A percentile compares a stretch with the other conserved stretches of the same genome.
Evolutionary conservation across 2,113 vertebrate species (phyloP).

Genomic region (Pterocles gutturalis): DNA sequence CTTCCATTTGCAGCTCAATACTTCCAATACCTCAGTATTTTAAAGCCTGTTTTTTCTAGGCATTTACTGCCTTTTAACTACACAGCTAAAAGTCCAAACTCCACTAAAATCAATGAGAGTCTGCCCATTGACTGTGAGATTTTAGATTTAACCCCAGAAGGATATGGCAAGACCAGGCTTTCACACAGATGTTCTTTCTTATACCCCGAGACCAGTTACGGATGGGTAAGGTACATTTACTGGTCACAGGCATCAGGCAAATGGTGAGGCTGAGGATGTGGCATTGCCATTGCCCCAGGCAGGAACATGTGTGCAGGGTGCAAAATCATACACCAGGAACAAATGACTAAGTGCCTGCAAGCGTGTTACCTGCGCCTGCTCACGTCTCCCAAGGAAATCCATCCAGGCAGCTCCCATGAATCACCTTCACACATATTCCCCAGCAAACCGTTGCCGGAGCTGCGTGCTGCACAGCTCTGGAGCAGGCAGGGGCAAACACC

Average conservation of each 20-base stretch:
- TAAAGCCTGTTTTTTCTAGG: neutral
- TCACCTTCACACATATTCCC: accelerated
- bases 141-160: neutral
- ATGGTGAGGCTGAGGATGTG: neutral
- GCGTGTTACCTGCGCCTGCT: neutral
- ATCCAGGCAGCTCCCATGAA: accelerated
- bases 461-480: neutral
- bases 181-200: no score
- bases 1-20: neutral
- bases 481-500: neutral
- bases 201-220: accelerated
- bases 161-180: neutral
- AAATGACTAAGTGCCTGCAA: neutral
- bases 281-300: neutral
- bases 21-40: neutral
- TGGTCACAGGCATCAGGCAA: neutral
- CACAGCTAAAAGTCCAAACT: neutral
- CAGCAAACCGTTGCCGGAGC: neutral
- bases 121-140: neutral
- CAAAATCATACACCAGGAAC: neutral
- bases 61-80: neutral
- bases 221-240: neutral
- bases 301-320: neutral
- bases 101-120: neutral
- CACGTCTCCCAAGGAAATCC: neutral